Conservation (phyloP, 2,113 vertebrate species). For the Sphaerodactylus townsendi region DNA sequence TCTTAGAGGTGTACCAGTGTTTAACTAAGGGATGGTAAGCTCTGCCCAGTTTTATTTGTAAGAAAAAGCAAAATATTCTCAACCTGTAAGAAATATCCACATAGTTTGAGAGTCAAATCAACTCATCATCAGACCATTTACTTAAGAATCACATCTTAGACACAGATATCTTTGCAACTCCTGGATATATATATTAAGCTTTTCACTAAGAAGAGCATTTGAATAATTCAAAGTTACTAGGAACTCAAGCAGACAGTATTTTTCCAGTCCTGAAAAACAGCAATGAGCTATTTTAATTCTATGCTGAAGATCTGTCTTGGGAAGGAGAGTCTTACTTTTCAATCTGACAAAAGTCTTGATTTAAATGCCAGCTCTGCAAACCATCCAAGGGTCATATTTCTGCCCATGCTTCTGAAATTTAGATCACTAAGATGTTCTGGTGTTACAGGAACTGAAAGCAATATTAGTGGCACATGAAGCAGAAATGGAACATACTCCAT, state of each 20-base stretch:
- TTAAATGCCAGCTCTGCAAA: constrained; percentile 56
- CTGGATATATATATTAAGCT: neutral
- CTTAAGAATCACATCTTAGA: constrained; percentile 1
- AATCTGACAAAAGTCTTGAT: neutral
- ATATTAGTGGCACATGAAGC: rapidly evolving
- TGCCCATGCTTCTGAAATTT: constrained; percentile 28
- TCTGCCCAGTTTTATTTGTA: neutral
- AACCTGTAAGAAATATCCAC: neutral
- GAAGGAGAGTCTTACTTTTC: neutral
- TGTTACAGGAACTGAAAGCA: constrained; percentile 29
- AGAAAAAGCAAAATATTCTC: neutral
- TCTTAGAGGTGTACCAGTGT: neutral
- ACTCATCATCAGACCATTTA: rapidly evolving
- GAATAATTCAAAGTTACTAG: neutral
- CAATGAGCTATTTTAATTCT: neutral
- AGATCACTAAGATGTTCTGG: constrained; percentile 21
- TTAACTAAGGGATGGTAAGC: neutral
- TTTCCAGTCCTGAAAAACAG: neutral
- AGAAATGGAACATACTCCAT: neutral
- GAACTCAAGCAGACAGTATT: neutral
- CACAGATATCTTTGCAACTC: neutral
- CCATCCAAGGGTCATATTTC: constrained; percentile 53
- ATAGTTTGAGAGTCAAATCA: neutral
- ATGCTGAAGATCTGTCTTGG: neutral
- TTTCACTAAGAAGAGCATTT: rapidly evolving